These are phyloP conservation scores for Salarias fasciatus DNA, from an alignment of 2,797 vertebrate genomes.

Conservation along the genomic window DNA sequence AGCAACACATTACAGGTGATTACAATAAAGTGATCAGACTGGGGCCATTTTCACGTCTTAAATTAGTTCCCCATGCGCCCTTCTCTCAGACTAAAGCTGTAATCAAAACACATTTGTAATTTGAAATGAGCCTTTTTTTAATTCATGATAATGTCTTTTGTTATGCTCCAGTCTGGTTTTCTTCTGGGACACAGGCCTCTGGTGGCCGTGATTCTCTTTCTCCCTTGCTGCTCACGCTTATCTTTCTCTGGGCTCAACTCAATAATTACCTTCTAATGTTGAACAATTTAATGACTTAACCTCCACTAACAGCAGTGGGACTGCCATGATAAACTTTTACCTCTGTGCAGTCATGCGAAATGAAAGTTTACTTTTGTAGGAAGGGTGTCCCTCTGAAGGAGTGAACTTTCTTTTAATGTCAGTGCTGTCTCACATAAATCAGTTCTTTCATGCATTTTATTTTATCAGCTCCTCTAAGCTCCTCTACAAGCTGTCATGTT, in stretches of 20 bases:
- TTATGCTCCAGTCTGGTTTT: slow-evolving; percentile 6
- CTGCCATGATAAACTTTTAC: background rate
- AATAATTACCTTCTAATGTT: slow-evolving; percentile 16
- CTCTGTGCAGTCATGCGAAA: background rate
- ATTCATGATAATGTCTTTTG: background rate
- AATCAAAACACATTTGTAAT: background rate
- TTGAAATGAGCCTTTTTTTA: background rate
- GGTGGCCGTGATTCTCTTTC: background rate
- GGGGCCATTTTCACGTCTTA: background rate
- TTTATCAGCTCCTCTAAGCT: too few relatives aligned
- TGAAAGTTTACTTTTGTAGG: background rate
- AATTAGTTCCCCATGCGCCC: slow-evolving; percentile 4
- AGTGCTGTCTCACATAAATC: too few relatives aligned
- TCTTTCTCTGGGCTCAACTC: slow-evolving; percentile 3
- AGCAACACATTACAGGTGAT: too few relatives aligned
- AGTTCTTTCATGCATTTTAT: too few relatives aligned
- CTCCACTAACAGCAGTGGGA: background rate
- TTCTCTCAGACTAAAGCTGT: background rate
- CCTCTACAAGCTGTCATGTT: too few relatives aligned
- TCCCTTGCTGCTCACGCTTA: slow-evolving; percentile 13
- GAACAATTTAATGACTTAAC: slow-evolving; percentile 6
- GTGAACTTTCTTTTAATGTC: background rate
- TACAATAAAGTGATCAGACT: background rate
- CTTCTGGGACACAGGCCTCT: slow-evolving; percentile 13
- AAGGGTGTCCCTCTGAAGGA: background rate